A percentile compares a stretch with the other conserved stretches of the same genome.
Conservation (phyloP, 2,888 invertebrate species). For the Pseudeuparius sepicola region DNA sequence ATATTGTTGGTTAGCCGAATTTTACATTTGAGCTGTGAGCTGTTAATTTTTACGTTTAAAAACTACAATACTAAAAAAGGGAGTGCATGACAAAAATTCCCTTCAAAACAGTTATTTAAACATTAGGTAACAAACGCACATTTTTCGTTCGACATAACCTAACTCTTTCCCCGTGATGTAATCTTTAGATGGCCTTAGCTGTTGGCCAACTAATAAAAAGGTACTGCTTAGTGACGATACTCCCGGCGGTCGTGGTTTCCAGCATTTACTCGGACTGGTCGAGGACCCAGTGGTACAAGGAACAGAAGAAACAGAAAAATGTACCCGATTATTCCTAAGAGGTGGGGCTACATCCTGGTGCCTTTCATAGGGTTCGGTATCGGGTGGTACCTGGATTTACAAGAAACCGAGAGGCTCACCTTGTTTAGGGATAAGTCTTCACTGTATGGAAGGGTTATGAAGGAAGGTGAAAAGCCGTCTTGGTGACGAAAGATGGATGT, state of each 20-base stretch:
- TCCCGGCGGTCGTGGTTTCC: slow-evolving; percentile 50
- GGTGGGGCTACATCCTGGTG: slow-evolving; percentile 39
- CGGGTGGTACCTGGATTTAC: slow-evolving; percentile 55
- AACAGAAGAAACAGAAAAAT: slow-evolving; percentile 38
- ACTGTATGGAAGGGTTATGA: slow-evolving; percentile 57
- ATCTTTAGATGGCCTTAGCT: slow-evolving; percentile 44
- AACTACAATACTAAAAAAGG: too few species aligned
- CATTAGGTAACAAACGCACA: too few species aligned
- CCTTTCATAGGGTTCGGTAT: slow-evolving; percentile 49
- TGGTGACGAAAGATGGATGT: slow-evolving; percentile 49
- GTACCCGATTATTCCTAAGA: slow-evolving; percentile 47
- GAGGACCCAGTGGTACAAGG: slow-evolving; percentile 65
- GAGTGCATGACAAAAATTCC: too few species aligned
- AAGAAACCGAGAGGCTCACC: slow-evolving; percentile 62
- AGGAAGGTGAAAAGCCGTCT: slow-evolving; percentile 58
- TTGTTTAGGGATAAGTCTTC: slow-evolving; percentile 71
- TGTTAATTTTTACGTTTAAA: too few species aligned
- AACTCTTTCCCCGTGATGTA: too few species aligned
- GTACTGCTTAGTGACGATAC: slow-evolving; percentile 57
- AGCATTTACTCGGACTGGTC: slow-evolving; percentile 63
- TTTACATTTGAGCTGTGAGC: too few species aligned
- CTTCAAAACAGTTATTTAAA: too few species aligned
- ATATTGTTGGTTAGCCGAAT: too few species aligned
- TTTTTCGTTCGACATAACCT: too few species aligned
- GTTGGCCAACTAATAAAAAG: slow-evolving; percentile 42